Evolutionary conservation across 2,113 vertebrate species (phyloP), one percentile per base, ranked within the genome.

Genomic region (Smithornis capensis): DNA sequence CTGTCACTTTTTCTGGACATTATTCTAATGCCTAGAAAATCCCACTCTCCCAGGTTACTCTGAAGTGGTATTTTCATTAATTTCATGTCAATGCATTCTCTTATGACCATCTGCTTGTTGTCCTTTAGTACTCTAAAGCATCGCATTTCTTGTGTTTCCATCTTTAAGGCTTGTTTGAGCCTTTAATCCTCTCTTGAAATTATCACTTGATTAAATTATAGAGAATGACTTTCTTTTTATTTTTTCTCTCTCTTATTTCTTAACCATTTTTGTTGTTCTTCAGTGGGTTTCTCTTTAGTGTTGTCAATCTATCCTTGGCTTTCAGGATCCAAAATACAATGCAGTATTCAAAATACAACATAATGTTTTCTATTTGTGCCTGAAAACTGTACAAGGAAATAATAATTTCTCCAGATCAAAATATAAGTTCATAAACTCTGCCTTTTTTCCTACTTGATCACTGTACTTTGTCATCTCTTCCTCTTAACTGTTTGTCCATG

Each of bases 111-210:
- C 76, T 96, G 86, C 77, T 95, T 91, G 9, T 87, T 95, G 92
- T 96, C 79, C 85, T 93, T 93, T 92, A 92, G 74, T 86, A 64
- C 31, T 40, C 68, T 75, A 94, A 95, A 91, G n/a, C 68, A 86
- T 45, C 64, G 42, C 88, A 70, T 74, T 91, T 44, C 81, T 96
- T 62, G 6, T 86, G n/a, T 86, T 95, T 83, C 76, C 38, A 37
- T 88, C 76, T 74, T 83, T 4, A 5, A 92, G 63, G 59, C 64
- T 92, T 86, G 75, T 71, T 85, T 94, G 92, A 92, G 60, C 76
- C 76, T 92, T 59, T 93, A 95, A 92, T 94, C 80, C 56, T 85
- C 71, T 95, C 76, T 64, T 86, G 85, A 94, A 95, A 90, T 87
- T 92, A 87, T 75, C 4, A 4, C 40, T 83, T 93, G 83, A 91